These are phyloP conservation scores for Eilema griseolum DNA, from an alignment of 2,888 invertebrate species.

Conservation along the genomic window DNA sequence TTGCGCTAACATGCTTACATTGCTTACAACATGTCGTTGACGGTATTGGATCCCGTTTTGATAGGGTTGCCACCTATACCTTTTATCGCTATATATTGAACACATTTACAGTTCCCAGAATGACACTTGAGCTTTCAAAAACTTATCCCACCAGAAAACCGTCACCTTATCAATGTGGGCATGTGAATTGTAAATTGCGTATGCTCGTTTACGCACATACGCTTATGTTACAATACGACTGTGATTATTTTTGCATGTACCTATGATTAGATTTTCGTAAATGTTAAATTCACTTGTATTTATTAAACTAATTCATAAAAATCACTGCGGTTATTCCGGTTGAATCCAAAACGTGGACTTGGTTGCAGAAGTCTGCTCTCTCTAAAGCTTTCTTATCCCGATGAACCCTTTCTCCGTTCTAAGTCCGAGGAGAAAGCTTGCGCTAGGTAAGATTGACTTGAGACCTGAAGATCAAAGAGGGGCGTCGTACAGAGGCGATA, in stretches of 20 bases:
- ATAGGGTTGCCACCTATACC: conserved; percentile 17
- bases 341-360: too few relatives aligned
- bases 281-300: too few relatives aligned
- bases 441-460: too few relatives aligned
- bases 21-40: conserved; percentile 15
- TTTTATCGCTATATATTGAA: conserved; percentile 21
- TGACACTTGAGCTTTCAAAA: conserved; percentile 13
- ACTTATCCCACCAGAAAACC: conserved; percentile 9
- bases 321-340: too few relatives aligned
- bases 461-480: too few relatives aligned
- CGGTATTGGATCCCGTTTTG: conserved; percentile 21
- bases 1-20: conserved; percentile 20
- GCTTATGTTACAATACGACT: background rate
- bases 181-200: background rate
- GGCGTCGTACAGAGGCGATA: too few relatives aligned
- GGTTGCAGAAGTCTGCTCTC: too few relatives aligned
- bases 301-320: too few relatives aligned
- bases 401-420: too few relatives aligned
- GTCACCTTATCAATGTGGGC: background rate
- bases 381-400: too few relatives aligned
- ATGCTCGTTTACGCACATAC: too few relatives aligned
- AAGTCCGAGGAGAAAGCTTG: too few relatives aligned
- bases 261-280: background rate
- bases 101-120: conserved; percentile 3
- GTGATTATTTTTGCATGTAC: background rate